These are phyloP conservation scores for Eidolon dupreanum DNA, from an alignment of 2,797 vertebrate genomes.

Conservation along the genomic window DNA sequence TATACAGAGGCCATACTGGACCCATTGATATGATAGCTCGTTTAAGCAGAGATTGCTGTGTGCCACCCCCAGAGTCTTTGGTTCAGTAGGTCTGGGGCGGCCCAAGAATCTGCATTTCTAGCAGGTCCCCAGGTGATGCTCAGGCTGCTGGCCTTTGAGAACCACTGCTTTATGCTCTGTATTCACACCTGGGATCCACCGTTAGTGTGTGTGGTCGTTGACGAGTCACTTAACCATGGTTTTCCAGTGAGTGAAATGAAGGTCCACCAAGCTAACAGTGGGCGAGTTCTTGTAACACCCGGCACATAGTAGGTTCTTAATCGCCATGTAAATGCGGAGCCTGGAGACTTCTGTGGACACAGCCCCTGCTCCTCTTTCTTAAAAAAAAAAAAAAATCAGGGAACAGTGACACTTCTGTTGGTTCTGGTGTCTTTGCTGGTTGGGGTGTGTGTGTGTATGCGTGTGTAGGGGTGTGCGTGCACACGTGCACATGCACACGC, in stretches of 20 bases:
- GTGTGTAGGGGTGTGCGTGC: no score
- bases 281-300: neutral
- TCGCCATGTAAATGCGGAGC: fast-evolving
- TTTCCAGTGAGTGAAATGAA: neutral
- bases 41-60: neutral
- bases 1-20: fast-evolving
- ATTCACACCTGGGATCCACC: neutral
- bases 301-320: neutral
- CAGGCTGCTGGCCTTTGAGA: neutral
- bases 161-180: fast-evolving
- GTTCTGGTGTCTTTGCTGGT: neutral
- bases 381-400: no score
- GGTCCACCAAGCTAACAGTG: fast-evolving
- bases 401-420: fast-evolving
- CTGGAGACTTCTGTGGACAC: neutral
- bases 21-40: neutral
- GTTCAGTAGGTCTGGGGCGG: fast-evolving
- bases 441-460: neutral
- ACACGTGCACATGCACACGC: fast-evolving
- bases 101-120: neutral
- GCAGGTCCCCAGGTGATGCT: neutral
- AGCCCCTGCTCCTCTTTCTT: neutral
- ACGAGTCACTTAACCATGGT: neutral
- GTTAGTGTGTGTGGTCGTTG: neutral
- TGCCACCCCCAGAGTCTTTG: neutral